Evolutionary conservation across 1,140 invertebrate genomes (phyloP).

Genomic region (Drosophila ficusphila): DNA sequence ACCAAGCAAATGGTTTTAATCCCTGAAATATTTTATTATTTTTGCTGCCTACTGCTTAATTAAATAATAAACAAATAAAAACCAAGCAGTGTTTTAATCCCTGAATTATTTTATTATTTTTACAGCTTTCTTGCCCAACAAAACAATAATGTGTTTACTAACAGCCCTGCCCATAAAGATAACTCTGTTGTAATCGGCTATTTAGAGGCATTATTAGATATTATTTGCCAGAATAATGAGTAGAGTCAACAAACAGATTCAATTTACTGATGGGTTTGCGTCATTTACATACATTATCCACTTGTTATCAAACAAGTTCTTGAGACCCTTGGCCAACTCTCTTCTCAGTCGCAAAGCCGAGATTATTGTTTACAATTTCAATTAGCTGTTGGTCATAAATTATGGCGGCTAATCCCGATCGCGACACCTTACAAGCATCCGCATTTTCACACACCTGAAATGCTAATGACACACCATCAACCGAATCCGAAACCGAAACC

Average conservation of each 20-base stretch:
- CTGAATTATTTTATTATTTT: too few species aligned
- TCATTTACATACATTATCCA: conserved; percentile 10
- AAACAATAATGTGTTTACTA: not conserved
- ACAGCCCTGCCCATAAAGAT: too few species aligned
- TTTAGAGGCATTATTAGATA: conserved; percentile 3
- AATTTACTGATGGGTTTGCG: not conserved
- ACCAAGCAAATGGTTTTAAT: too few species aligned
- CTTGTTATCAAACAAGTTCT: conserved; percentile 19
- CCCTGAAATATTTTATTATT: too few species aligned
- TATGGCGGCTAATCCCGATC: conserved; percentile 26
- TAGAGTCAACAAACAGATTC: not conserved
- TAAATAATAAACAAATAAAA: too few species aligned
- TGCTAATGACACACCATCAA: conserved; percentile 61
- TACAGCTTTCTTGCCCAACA: too few species aligned
- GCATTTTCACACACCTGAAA: conserved; percentile 50
- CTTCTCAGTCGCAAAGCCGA: conserved; percentile 1
- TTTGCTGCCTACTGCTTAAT: too few species aligned
- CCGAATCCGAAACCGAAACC: conserved; percentile 13
- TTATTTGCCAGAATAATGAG: conserved; percentile 1
- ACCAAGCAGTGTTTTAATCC: too few species aligned
- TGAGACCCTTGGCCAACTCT: conserved; percentile 8
- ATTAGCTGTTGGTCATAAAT: conserved; percentile 51
- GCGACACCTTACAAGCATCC: conserved; percentile 61
- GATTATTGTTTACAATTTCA: conserved; percentile 43
- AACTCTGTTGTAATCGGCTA: conserved; percentile 4